phyloP scores from a whole-genome alignment of 2,113 vertebrate genomes.

The Neogobius melanostomus region DNA sequence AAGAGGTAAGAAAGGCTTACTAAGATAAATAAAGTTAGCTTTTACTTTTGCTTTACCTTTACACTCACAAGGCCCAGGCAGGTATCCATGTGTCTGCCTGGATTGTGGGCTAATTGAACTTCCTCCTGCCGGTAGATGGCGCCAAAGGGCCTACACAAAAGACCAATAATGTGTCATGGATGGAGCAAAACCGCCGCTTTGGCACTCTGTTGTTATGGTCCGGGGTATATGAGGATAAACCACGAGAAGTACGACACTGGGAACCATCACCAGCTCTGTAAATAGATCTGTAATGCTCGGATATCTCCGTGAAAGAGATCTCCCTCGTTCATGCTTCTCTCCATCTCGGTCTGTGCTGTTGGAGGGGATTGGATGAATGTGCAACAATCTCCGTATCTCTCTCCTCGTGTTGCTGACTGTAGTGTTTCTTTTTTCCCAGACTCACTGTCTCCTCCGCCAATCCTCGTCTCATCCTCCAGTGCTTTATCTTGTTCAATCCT shows the following conservation, averaged over 20 bases:
- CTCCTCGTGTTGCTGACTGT: slow-evolving; percentile 40
- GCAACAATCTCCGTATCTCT: slow-evolving; percentile 31
- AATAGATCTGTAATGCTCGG: slow-evolving; percentile 59
- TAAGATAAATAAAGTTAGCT: no score
- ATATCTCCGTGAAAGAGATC: slow-evolving; percentile 51
- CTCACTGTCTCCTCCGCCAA: slow-evolving; percentile 34
- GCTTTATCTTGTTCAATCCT: slow-evolving; percentile 25
- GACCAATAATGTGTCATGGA: background rate
- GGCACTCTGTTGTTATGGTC: slow-evolving; percentile 15
- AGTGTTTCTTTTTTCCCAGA: slow-evolving; percentile 37
- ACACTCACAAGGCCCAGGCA: no score
- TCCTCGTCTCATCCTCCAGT: slow-evolving; percentile 16
- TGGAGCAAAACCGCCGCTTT: slow-evolving; percentile 11
- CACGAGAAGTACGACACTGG: slow-evolving; percentile 22
- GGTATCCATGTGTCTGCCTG: background rate
- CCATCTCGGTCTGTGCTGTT: slow-evolving; percentile 44
- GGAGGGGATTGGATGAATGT: slow-evolving; percentile 52
- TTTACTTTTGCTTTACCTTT: no score
- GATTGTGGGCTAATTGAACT: background rate
- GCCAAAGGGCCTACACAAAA: background rate
- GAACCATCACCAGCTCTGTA: slow-evolving; percentile 56
- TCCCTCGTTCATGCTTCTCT: slow-evolving; percentile 40
- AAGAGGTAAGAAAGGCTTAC: no score
- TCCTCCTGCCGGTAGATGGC: background rate
- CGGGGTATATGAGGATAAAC: slow-evolving; percentile 16